phyloP scores from a whole-genome alignment of 2,888 invertebrate species.

The Amblyjoppa proteus region DNA sequence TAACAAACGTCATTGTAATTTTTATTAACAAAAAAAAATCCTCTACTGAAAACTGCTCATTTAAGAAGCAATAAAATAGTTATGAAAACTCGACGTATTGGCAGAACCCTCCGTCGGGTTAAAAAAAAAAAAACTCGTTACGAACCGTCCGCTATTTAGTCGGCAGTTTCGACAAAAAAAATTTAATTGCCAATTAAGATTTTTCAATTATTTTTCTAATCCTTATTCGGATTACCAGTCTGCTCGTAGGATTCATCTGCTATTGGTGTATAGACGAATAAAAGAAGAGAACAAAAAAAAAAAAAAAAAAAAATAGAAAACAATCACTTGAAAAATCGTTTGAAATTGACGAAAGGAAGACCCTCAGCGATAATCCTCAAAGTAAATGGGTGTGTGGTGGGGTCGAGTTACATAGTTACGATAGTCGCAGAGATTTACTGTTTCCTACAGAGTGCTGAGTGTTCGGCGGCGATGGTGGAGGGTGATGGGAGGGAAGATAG shows the following conservation, averaged over 20 bases:
- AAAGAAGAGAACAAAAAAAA: constrained; percentile 13
- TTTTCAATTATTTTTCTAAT: constrained; percentile 3
- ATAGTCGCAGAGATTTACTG: constrained; percentile 41
- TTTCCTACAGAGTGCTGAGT: constrained; percentile 37
- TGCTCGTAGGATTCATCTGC: constrained; percentile 14
- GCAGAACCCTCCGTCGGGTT: too few relatives aligned
- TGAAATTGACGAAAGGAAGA: constrained; percentile 57
- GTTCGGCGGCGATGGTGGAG: neutral
- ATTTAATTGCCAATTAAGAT: constrained; percentile 12
- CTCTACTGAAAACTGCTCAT: too few relatives aligned
- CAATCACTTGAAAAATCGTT: constrained; percentile 16
- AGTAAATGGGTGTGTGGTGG: constrained; percentile 44
- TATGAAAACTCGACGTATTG: too few relatives aligned
- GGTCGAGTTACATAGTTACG: constrained; percentile 11
- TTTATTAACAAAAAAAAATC: neutral
- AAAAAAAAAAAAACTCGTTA: too few relatives aligned
- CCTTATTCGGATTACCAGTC: constrained; percentile 29
- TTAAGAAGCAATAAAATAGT: too few relatives aligned
- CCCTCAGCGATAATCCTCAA: constrained; percentile 60
- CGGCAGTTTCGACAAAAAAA: neutral
- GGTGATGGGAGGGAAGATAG: constrained; percentile 15
- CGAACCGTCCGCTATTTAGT: too few relatives aligned
- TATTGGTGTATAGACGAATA: neutral
- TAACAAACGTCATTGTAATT: neutral
- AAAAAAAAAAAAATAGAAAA: constrained; percentile 6